phyloP scores from a whole-genome alignment of 2,888 invertebrate genomes.

The Diarsia rubi region DNA sequence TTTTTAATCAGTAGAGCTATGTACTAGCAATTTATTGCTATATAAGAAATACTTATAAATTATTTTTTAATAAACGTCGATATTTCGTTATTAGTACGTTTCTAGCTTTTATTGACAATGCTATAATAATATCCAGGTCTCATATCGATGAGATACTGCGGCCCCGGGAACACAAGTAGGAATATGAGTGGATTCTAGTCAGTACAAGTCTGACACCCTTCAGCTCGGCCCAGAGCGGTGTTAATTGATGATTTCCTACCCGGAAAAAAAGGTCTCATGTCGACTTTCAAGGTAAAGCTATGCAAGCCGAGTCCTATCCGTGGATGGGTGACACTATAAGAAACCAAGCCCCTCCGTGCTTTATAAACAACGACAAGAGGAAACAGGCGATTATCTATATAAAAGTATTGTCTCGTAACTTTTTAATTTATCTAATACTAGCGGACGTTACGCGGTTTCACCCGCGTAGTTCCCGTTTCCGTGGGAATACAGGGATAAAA shows the following conservation, averaged over 20 bases:
- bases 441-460: too few relatives aligned
- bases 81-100: constrained; percentile 8
- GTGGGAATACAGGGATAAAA: too few relatives aligned
- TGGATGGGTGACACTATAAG: not conserved
- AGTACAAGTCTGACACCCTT: too few relatives aligned
- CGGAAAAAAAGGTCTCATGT: not conserved
- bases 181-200: too few relatives aligned
- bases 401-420: too few relatives aligned
- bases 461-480: too few relatives aligned
- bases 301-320: not conserved
- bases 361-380: not conserved
- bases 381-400: too few relatives aligned
- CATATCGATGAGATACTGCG: not conserved
- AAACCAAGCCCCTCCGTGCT: not conserved
- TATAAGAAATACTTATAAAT: constrained; percentile 20
- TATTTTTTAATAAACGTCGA: constrained; percentile 10
- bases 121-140: not conserved
- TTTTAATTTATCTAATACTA: too few relatives aligned
- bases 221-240: too few relatives aligned
- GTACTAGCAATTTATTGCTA: constrained; percentile 36
- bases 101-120: constrained; percentile 10
- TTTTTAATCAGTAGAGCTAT: constrained; percentile 54
- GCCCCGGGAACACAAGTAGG: too few relatives aligned
- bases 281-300: not conserved
- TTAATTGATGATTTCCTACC: too few relatives aligned